Base-by-base conservation (phyloP, 2,113 vertebrate species). In the Aviceda subcristata region DNA sequence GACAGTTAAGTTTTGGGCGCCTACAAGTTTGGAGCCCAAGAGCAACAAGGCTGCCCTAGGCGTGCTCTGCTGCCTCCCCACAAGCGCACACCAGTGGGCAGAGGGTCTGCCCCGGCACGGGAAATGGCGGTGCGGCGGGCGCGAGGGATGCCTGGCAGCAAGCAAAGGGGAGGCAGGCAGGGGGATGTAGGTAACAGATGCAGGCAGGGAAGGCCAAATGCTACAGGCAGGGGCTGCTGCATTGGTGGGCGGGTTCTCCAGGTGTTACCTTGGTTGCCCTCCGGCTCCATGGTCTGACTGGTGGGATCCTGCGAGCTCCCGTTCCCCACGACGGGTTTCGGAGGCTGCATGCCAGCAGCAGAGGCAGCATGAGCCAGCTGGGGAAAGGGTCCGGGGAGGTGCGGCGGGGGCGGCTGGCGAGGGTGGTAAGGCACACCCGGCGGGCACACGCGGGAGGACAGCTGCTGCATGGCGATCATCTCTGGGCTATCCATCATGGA, bases 401-500 rank as follows among this genome's bases (percentile, higher is more conserved):
- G 97, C 0, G 97, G 91, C 2, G 98, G 98, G 32, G 98, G 90
- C 1, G 97, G 98, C 94, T 98, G 98, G 59, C 96, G 98, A 79
- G 98, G 90, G 71, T 98, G 97, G 95, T 97, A 98, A 98, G 98
- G 97, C 97, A 97, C 97, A 9, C 98, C 98, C n/a, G 99, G 98
- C 13, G 98, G 98, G 97, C 99, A 98, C 91, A 99, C 99, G 0
- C 99, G 98, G 48, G 99, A 99, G 1, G 99, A 99, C 69, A 99
- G 98, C 98, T 99, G 99, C 98, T 99, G 99, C 98, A 99, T 99
- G 96, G 99, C 99, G 12, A 99, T 98, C 99, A 99, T 99, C 98
- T 99, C 99, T 0, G 99, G 99, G 97, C 99, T 99, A 97, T 99
- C 99, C 98, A 99, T 98, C 99, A 99, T 99, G 75, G 99, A 99